A percentile compares a stretch with the other conserved stretches of the same genome.
Evolutionary conservation across 1,140 invertebrate genomes (phyloP).

Genomic region (Coboldia fuscipes): DNA sequence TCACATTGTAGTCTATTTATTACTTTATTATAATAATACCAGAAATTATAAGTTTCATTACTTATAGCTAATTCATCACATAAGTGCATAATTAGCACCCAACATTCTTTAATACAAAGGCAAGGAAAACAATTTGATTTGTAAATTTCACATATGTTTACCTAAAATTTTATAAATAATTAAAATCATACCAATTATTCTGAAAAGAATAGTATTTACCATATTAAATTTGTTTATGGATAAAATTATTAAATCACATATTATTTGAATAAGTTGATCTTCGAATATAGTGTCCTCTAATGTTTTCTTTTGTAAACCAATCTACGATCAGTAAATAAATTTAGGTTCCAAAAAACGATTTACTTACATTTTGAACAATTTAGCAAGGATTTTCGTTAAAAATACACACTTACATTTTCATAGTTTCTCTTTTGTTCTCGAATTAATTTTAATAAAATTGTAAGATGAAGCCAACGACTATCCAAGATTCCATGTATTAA

Average conservation of each 20-base stretch:
- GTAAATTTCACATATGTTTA: constrained; percentile 6
- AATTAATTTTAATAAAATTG: constrained; percentile 3
- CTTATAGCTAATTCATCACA: too few species aligned
- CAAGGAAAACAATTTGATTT: constrained; percentile 14
- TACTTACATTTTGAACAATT: background rate
- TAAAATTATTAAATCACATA: constrained; percentile 2
- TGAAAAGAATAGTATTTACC: background rate
- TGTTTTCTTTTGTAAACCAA: background rate
- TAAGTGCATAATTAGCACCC: too few species aligned
- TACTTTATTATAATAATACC: too few species aligned
- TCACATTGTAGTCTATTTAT: too few species aligned
- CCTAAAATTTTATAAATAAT: background rate
- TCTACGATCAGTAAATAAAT: background rate
- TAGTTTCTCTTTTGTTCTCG: background rate
- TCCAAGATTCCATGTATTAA: constrained; percentile 16
- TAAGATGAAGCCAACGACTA: constrained; percentile 15
- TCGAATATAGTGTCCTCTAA: background rate
- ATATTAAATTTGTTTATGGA: constrained; percentile 2
- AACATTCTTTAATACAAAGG: constrained; percentile 15
- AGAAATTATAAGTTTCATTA: too few species aligned
- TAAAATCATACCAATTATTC: background rate
- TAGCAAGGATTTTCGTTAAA: background rate
- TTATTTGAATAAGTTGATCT: background rate
- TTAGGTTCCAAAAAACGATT: background rate
- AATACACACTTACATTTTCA: background rate